Evolutionary conservation across 53 echinoderm and acorn worm genomes (phyloP).

Genomic region (Actinopyga echinites): DNA sequence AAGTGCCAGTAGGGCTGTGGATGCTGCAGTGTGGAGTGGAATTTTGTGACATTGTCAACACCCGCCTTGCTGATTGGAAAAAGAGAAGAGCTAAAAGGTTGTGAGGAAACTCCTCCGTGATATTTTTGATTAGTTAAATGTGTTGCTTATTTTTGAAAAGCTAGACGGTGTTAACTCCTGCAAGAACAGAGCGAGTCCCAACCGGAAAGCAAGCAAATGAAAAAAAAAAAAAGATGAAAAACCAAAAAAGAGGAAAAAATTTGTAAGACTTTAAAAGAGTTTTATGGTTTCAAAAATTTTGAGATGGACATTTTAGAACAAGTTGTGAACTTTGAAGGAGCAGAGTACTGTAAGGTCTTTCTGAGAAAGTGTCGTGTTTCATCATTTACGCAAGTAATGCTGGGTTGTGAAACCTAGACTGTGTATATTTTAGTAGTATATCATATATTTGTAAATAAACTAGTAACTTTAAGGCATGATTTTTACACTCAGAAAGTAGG

Average conservation of each 20-base stretch:
- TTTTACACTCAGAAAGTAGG: background rate
- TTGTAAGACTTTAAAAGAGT: too few relatives aligned
- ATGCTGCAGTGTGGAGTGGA: constrained; percentile 4
- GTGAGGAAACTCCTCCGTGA: too few relatives aligned
- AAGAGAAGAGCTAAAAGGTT: too few relatives aligned
- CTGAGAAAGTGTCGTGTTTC: constrained; percentile 47
- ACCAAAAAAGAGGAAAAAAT: too few relatives aligned
- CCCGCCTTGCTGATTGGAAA: background rate
- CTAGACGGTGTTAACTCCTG: too few relatives aligned
- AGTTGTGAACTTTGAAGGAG: constrained; percentile 11
- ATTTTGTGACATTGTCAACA: constrained; percentile 2
- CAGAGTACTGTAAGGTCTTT: constrained; percentile 43
- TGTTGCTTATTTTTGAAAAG: too few relatives aligned
- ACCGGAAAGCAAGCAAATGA: too few relatives aligned
- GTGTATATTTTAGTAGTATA: constrained; percentile 28
- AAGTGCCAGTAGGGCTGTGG: too few relatives aligned
- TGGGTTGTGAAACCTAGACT: constrained; percentile 3
- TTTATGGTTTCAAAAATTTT: too few relatives aligned
- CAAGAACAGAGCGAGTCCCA: too few relatives aligned
- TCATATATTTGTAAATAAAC: constrained; percentile 27
- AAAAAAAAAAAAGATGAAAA: too few relatives aligned
- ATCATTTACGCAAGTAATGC: constrained; percentile 8
- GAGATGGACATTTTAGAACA: background rate
- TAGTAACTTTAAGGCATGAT: constrained; percentile 12
- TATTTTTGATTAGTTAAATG: too few relatives aligned